Base-by-base conservation (phyloP, 2,797 vertebrate species). In the Melanotaenia parkinsoni region DNA sequence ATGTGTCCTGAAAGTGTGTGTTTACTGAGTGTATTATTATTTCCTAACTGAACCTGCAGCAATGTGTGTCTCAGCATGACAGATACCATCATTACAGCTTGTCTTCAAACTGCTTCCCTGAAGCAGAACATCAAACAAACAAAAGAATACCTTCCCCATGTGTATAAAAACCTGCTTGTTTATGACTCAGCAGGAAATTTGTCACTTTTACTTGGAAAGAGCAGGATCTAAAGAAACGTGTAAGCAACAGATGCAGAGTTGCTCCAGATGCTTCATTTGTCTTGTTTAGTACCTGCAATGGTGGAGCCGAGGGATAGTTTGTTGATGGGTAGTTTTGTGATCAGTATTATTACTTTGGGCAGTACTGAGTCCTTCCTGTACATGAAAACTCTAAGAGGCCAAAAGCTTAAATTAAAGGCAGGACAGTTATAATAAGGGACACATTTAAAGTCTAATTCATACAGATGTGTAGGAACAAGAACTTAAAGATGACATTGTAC, bases 81-180 rank as follows among this genome's bases (percentile, higher is more conserved):
- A 84, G 87, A 92, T 84, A 86, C 71, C 67, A 83, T 88, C 84
- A 67, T 70, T 62, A 88, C 79, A 73, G 74, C 67, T 59, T 86
- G 88, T 91, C 73, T 81, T 84, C 54, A 38, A 68, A 54, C 63
- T 5, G 30, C 80, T 80, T 76, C 72, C 71, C 38, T 5, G 32
- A 86, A 76, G 71, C 82, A 87, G 92, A 10, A 88, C 83, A 88
- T 66, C 67, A 40, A 62, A 65, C 64, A 71, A 59, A 63, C 67
- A 63, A 47, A 45, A 54, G 59, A 53, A 70, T 68, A 64, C 47
- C 67, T 60, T 76, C 13, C 0, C 8, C 33, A 32, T 73, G 47
- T 70, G 67, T 51, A 58, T 50, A 50, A 76, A 63, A 26, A 28
- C 37, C 51, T 76, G 54, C 66, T 47, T 77, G 76, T 82, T 78